Conservation (phyloP, 2,113 vertebrate species). For the Oryzias javanicus region DNA sequence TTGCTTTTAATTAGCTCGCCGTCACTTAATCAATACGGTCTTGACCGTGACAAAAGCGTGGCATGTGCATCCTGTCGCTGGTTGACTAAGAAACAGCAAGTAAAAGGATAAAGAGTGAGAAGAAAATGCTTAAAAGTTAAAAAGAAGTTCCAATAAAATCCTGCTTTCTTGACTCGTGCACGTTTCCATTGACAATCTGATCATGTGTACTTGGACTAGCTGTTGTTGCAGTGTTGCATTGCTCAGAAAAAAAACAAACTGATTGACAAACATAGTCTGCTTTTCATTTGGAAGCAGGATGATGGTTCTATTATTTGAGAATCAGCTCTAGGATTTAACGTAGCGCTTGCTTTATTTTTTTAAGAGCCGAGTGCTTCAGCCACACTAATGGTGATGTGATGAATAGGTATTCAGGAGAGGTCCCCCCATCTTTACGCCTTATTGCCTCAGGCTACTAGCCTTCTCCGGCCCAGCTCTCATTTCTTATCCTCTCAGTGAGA, state of each 20-base stretch:
- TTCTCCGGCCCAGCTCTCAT: slow-evolving; percentile 57
- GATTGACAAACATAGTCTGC: slow-evolving; percentile 1
- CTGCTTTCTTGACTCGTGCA: slow-evolving; percentile 39
- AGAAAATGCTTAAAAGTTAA: slow-evolving; percentile 49
- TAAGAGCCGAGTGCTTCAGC: slow-evolving; percentile 45
- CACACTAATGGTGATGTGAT: slow-evolving; percentile 62
- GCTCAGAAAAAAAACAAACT: not conserved
- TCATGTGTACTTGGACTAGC: not conserved
- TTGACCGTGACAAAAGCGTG: slow-evolving; percentile 57
- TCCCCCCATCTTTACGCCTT: slow-evolving; percentile 57
- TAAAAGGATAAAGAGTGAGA: slow-evolving; percentile 41
- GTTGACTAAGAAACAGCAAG: slow-evolving; percentile 33
- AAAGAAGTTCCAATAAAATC: slow-evolving; percentile 43
- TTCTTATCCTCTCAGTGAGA: slow-evolving; percentile 50
- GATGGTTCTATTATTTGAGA: slow-evolving; percentile 16
- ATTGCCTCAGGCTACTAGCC: slow-evolving; percentile 55
- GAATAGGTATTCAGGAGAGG: slow-evolving; percentile 69
- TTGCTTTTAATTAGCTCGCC: slow-evolving; percentile 71
- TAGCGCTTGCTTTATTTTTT: slow-evolving; percentile 39
- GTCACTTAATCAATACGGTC: slow-evolving; percentile 67
- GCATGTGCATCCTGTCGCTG: slow-evolving; percentile 43
- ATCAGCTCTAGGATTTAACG: slow-evolving; percentile 25
- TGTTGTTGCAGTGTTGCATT: not conserved
- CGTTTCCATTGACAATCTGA: too few species aligned
- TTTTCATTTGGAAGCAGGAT: not conserved